Base-by-base conservation (phyloP, 2,888 invertebrate genomes). In the Diarsia brunnea region DNA sequence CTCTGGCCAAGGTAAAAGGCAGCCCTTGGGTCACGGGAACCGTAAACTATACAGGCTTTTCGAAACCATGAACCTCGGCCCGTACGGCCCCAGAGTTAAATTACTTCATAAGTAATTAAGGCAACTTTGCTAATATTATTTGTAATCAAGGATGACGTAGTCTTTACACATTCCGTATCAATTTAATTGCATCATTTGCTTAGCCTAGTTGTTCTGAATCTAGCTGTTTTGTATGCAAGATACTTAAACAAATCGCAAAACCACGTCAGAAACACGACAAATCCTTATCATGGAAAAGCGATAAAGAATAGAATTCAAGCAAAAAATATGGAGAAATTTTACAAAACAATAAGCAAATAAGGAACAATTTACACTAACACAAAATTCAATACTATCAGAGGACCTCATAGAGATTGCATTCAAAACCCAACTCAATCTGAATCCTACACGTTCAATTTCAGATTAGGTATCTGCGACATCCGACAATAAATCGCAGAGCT, bases 401-500 rank as follows among this genome's bases (percentile, higher is more conserved):
- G 49, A 45, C 55, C 53, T 70, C 80, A 79, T 80, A 76, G 69
- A 78, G 70, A 79, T 76, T 72, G 65, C 64, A 58, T 49, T 84
- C 71, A 81, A 87, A 86, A 86, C 80, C 78, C 81, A 81, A 75
- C 73, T 81, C 73, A 66, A 72, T 86, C 69, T 84, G 78, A 81
- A 73, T 83, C 73, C 78, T 77, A 81, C 88, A 85, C 78, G 78
- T 81, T 87, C 88, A 82, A 88, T 88, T 77, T 84, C 86, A 87
- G 87, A 87, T 87, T 89, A 85, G 82, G 75, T 88, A 84, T 88
- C 88, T 75, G 78, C 75, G 83, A 84, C 83, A 77, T 72, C 77
- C 74, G 82, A 80, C 88, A 76, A 92, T 95, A 95, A 94, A 94
- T 95, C 92, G 92, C 81, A 81, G 71, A 72, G 83, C 87, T 90